Evolutionary conservation across 92 coral and sea anemone species (phyloP).

Genomic region (Palythoa heliodiscus): DNA sequence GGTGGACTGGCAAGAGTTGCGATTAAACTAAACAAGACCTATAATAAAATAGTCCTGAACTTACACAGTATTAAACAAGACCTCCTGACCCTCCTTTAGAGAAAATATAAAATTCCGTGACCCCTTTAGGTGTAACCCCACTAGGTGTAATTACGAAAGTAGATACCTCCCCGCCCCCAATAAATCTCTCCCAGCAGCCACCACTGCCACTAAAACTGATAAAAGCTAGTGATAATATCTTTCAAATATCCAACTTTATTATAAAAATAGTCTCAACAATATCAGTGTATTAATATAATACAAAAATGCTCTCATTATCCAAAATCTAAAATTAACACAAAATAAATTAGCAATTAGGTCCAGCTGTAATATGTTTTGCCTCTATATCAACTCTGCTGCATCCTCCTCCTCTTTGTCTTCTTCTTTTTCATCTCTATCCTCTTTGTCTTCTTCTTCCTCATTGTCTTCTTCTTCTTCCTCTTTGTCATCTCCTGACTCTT

Average conservation of each 20-base stretch:
- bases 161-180: background rate
- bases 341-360: background rate
- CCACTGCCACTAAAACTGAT: background rate
- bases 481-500: background rate
- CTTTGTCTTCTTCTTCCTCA: slow-evolving; percentile 21
- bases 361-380: background rate
- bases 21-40: too few species aligned
- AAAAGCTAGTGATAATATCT: background rate
- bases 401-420: background rate
- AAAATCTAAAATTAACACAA: background rate
- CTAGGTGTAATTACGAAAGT: background rate
- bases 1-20: background rate
- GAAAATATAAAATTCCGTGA: background rate
- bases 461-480: slow-evolving; percentile 15
- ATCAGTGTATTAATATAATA: background rate
- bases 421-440: slow-evolving; percentile 23
- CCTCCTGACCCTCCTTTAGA: background rate
- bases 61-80: too few species aligned
- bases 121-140: too few species aligned
- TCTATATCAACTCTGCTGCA: background rate
- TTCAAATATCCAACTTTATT: too few species aligned
- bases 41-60: too few species aligned
- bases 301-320: background rate
- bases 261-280: too few species aligned
- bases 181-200: background rate